phyloP scores from a whole-genome alignment of 2,888 invertebrate species.

The Biston stratarius region DNA sequence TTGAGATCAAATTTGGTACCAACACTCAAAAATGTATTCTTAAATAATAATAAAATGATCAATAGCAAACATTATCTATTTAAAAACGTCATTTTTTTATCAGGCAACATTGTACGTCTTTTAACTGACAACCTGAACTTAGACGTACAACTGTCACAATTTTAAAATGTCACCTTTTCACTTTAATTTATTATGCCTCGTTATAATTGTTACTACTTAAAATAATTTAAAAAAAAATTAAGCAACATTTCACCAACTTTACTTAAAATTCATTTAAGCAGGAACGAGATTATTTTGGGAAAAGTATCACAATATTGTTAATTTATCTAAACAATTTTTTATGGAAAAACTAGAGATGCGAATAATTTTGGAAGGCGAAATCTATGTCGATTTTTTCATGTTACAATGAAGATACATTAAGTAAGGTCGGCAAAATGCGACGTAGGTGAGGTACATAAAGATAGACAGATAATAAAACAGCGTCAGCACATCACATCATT shows the following conservation, averaged over 20 bases:
- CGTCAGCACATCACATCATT: background rate
- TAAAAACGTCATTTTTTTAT: conserved; percentile 28
- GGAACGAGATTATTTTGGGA: no score
- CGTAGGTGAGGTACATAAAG: conserved; percentile 21
- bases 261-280: background rate
- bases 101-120: conserved; percentile 51
- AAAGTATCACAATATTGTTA: no score
- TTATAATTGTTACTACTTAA: conserved; percentile 72
- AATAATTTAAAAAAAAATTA: conserved; percentile 45
- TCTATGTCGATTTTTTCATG: background rate
- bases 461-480: conserved; percentile 6
- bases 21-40: conserved; percentile 32
- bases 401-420: background rate
- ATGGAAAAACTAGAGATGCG: no score
- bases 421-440: conserved; percentile 12
- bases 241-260: conserved; percentile 7
- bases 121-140: conserved; percentile 21
- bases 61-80: conserved; percentile 39
- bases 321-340: no score
- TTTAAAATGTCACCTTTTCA: conserved; percentile 40
- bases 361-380: background rate
- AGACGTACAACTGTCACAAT: conserved; percentile 30
- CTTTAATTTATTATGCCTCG: conserved; percentile 65
- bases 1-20: conserved; percentile 52
- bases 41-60: conserved; percentile 44